Percentiles rank a stretch among this genome's conserved stretches.
These are phyloP conservation scores for Lasioglossum malachurum DNA, from an alignment of 2,888 invertebrate species.

Conservation along the genomic window DNA sequence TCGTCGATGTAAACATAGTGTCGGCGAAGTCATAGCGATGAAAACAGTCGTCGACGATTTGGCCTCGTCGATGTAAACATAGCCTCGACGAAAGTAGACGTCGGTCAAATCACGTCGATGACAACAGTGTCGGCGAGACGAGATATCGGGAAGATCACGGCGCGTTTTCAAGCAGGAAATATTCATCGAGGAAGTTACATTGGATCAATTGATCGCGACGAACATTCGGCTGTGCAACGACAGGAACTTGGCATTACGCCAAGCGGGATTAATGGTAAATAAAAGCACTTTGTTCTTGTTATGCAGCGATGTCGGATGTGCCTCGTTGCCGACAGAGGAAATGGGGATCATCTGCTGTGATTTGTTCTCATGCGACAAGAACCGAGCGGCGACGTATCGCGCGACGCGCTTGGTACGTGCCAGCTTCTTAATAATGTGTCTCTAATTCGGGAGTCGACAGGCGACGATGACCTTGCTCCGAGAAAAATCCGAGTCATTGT, in stretches of 20 bases:
- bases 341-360: slow-evolving; percentile 64
- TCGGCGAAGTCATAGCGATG: no score
- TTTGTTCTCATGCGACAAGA: slow-evolving; percentile 37
- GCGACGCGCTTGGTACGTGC: background rate
- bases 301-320: slow-evolving; percentile 75
- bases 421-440: background rate
- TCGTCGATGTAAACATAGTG: no score
- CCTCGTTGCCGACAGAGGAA: slow-evolving; percentile 76
- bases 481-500: slow-evolving; percentile 3
- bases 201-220: slow-evolving; percentile 59
- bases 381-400: background rate
- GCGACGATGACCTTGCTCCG: background rate
- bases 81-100: no score
- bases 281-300: slow-evolving; percentile 57
- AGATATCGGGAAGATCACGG: background rate
- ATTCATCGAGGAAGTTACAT: slow-evolving; percentile 40
- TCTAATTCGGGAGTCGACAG: background rate
- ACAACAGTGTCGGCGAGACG: no score
- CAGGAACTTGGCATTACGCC: slow-evolving; percentile 59
- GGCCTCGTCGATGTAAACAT: no score
- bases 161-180: slow-evolving; percentile 27
- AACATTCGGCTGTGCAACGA: slow-evolving; percentile 60
- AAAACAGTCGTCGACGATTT: no score
- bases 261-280: slow-evolving; percentile 59
- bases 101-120: no score